phyloP scores from a whole-genome alignment of 2,888 invertebrate genomes.

The Raillietiella orientalis region DNA sequence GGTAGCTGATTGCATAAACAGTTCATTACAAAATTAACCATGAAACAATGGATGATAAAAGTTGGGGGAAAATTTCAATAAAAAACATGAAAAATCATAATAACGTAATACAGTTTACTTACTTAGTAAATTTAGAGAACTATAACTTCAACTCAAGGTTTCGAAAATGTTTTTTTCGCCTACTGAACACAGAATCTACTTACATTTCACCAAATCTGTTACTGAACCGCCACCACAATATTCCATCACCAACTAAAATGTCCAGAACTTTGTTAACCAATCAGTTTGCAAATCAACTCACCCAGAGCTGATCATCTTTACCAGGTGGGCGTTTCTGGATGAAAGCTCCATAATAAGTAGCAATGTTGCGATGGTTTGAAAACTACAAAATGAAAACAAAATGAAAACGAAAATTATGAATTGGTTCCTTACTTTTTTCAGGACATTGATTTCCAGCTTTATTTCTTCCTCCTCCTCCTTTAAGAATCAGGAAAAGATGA shows the following conservation, averaged over 20 bases:
- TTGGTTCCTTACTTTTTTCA: conserved; percentile 35
- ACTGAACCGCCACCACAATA: conserved; percentile 98
- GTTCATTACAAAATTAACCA: not conserved
- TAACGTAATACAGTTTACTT: no score
- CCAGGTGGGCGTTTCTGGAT: conserved; percentile 96
- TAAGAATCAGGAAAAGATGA: conserved; percentile 9
- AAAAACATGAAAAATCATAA: no score
- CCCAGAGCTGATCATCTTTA: conserved; percentile 96
- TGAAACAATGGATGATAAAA: not conserved
- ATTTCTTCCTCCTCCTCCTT: conserved; percentile 98
- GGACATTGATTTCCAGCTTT: conserved; percentile 94
- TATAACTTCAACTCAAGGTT: no score
- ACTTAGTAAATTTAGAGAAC: no score
- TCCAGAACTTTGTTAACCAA: conserved; percentile 3
- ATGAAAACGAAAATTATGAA: conserved; percentile 4
- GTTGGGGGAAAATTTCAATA: not conserved
- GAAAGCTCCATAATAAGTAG: conserved; percentile 98
- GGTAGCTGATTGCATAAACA: conserved; percentile 28
- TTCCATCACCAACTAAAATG: conserved; percentile 63
- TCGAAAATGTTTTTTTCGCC: no score
- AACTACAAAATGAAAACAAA: conserved; percentile 21
- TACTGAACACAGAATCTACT: no score
- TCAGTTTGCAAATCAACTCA: conserved; percentile 10
- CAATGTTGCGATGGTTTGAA: conserved; percentile 96
- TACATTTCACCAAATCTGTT: conserved; percentile 86